These are phyloP conservation scores for Brachypodius melanocephalos DNA, from an alignment of 2,113 vertebrate genomes.

Conservation along the genomic window DNA sequence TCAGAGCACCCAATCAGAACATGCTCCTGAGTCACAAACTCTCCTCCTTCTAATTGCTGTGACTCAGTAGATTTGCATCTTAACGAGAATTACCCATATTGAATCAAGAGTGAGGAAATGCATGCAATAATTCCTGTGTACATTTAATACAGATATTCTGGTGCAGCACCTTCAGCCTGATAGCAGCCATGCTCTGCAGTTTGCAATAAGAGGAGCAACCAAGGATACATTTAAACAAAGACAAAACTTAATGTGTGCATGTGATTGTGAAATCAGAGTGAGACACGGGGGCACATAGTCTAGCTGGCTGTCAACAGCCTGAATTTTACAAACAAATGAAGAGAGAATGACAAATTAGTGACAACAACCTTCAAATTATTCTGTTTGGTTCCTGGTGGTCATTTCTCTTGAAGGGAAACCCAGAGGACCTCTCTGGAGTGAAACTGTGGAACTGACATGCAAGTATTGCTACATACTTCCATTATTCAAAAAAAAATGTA, in stretches of 20 bases:
- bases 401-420: background rate
- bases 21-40: background rate
- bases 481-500: background rate
- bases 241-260: background rate
- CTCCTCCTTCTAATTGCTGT: background rate
- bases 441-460: background rate
- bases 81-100: background rate
- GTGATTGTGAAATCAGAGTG: background rate
- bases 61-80: background rate
- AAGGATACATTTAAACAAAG: background rate
- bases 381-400: background rate
- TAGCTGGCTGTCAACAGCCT: background rate
- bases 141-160: background rate
- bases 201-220: background rate
- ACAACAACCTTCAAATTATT: background rate
- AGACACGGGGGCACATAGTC: background rate
- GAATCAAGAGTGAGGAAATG: background rate
- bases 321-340: background rate
- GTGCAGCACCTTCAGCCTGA: background rate
- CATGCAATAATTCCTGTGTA: background rate
- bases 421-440: background rate
- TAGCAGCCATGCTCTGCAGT: background rate
- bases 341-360: background rate
- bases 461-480: background rate
- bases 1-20: background rate